Evolutionary conservation across 2,888 invertebrate genomes (phyloP).

Genomic region (Conomelus anceps): DNA sequence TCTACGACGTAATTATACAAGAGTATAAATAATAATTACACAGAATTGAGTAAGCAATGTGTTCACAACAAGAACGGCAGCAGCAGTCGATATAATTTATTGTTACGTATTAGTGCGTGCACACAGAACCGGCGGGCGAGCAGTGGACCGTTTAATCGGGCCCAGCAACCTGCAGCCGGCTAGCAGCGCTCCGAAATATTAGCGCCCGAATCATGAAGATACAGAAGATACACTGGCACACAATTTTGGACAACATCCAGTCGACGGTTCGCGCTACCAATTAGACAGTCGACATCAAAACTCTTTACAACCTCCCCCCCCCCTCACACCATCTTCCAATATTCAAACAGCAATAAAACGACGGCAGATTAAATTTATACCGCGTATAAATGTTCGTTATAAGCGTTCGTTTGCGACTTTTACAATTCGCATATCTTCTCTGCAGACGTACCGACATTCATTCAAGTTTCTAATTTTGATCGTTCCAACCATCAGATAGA

Average conservation of each 20-base stretch:
- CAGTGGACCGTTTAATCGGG: neutral
- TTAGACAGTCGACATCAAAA: neutral
- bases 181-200: neutral
- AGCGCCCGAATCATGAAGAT: neutral
- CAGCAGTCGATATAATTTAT: no score
- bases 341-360: neutral
- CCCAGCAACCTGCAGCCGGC: neutral
- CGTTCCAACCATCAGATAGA: neutral
- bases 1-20: no score
- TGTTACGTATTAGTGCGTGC: neutral
- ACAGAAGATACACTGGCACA: neutral
- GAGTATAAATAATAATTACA: no score
- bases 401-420: neutral
- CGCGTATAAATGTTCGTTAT: neutral
- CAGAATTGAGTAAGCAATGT: no score
- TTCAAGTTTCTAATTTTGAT: neutral
- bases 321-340: neutral
- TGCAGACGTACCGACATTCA: neutral
- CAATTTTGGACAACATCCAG: neutral
- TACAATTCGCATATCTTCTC: neutral
- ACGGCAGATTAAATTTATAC: neutral
- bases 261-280: neutral
- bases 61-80: no score
- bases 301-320: neutral
- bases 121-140: no score